Evolutionary conservation across 1,140 invertebrate genomes (phyloP), one percentile per base, ranked within the genome.

Genomic region (Sipha flava): DNA sequence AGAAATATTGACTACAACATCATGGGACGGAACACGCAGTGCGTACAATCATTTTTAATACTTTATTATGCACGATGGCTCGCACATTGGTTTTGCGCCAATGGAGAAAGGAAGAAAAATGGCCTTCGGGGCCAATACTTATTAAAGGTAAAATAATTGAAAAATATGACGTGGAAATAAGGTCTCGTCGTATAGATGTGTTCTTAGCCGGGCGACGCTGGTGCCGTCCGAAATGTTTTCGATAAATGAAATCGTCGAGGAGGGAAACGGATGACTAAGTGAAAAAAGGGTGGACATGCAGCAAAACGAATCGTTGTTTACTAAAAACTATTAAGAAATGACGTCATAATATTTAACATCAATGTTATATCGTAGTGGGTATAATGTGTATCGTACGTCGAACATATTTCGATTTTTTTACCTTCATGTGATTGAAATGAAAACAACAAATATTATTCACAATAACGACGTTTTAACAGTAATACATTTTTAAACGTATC

Each of bases 251-350:
- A 62, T 62, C 9, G 59, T 3, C 6, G 57, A n/a, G 5, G 57
- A 62, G 59, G 59, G 59, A 62, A 62, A 18, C n/a, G 59, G 68
- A 72, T 72, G 68, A 72, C 68, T 72, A 72, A 72, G 68, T 72
- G 68, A 16, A 12, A 72, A 72, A 72, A 72, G 68, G 68, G 68
- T 72, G 68, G 43, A 47, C 16, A 47, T n/a, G n/a, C n/a, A n/a
- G n/a, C n/a, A n/a, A n/a, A n/a, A n/a, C n/a, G n/a, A 47, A 70
- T 47, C 14, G 45, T 21, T 21, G 29, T 72, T 59, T 26, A 70
- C 40, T 23, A 43, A 47, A 72, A 47, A 72, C 9, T 12, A 47
- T 49, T n/a, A 72, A 29, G 7, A 26, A 72, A 47, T 72, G 68
- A 72, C 68, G 68, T 72, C 68, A 72, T 37, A 21, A 37, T 62